Evolutionary conservation across 2,888 invertebrate genomes (phyloP).

Genomic region (Cloeon dipterum): DNA sequence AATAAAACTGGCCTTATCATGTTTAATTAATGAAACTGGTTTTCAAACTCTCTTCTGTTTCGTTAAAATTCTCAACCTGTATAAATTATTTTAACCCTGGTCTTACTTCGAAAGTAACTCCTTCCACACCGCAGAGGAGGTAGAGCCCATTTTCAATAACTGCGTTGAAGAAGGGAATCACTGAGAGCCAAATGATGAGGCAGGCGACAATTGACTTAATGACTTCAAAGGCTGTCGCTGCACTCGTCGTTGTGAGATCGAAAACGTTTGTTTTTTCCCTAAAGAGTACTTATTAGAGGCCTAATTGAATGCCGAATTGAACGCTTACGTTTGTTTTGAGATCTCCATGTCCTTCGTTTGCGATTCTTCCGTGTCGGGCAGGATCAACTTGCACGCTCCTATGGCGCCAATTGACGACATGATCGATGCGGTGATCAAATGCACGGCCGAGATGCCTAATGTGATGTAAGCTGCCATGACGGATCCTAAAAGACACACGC

Average conservation of each 20-base stretch:
- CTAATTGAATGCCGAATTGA: no score
- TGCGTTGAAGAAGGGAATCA: constrained; percentile 65
- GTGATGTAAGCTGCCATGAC: constrained; percentile 81
- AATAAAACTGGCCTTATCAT: no score
- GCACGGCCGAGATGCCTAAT: constrained; percentile 70
- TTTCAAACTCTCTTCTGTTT: no score
- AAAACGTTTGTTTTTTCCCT: constrained; percentile 64
- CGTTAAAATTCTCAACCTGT: no score
- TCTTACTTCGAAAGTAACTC: constrained; percentile 24
- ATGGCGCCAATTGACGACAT: constrained; percentile 93
- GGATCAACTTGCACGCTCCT: constrained; percentile 70
- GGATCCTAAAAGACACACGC: constrained; percentile 31
- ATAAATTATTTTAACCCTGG: no score
- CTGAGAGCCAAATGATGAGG: constrained; percentile 73
- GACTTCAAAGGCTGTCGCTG: constrained; percentile 52
- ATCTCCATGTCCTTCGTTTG: constrained; percentile 55
- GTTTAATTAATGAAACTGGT: no score
- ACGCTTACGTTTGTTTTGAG: no score
- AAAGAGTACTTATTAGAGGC: constrained; percentile 12
- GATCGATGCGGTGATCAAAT: constrained; percentile 77
- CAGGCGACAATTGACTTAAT: constrained; percentile 77
- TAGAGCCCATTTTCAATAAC: constrained; percentile 65
- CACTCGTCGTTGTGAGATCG: constrained; percentile 83
- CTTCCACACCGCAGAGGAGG: constrained; percentile 39
- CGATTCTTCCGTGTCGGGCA: constrained; percentile 73